These are phyloP conservation scores for Diglossa cyanea DNA, from an alignment of 2,797 vertebrate genomes.

Conservation along the genomic window DNA sequence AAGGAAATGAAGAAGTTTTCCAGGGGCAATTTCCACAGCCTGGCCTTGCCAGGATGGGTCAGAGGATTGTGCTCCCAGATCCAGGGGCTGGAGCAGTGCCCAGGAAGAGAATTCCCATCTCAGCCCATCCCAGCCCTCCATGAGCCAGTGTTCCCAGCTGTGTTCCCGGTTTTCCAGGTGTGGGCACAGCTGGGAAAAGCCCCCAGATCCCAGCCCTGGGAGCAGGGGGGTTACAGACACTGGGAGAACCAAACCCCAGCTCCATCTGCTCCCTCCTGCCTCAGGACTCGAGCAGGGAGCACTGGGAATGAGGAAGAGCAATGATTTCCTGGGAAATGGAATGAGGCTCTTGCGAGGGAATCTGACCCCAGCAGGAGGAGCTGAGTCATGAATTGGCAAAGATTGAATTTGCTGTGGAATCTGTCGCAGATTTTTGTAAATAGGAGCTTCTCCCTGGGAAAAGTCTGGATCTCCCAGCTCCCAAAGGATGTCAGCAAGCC, in stretches of 20 bases:
- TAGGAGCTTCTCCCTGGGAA: not conserved
- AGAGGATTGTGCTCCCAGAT: not conserved
- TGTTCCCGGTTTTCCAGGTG: not conserved
- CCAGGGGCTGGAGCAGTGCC: not conserved
- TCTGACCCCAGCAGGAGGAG: not conserved
- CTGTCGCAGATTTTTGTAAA: not conserved
- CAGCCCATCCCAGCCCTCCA: not conserved
- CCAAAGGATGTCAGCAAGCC: not conserved
- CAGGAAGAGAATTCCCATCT: not conserved
- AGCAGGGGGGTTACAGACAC: fast-evolving
- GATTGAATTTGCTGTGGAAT: not conserved
- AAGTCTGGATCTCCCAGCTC: not conserved
- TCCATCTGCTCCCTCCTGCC: not conserved
- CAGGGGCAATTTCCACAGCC: not conserved
- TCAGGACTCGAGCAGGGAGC: not conserved
- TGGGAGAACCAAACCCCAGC: not conserved
- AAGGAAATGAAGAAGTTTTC: not conserved
- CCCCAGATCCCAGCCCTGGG: not conserved
- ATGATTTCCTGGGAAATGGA: not conserved
- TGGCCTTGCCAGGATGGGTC: not conserved
- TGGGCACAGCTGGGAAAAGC: not conserved
- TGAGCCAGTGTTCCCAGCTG: not conserved
- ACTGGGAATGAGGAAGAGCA: not conserved
- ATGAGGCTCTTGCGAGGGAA: not conserved
- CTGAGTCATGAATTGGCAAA: not conserved